Conservation (phyloP, 2,888 invertebrate genomes). For the Diadromus collaris region DNA sequence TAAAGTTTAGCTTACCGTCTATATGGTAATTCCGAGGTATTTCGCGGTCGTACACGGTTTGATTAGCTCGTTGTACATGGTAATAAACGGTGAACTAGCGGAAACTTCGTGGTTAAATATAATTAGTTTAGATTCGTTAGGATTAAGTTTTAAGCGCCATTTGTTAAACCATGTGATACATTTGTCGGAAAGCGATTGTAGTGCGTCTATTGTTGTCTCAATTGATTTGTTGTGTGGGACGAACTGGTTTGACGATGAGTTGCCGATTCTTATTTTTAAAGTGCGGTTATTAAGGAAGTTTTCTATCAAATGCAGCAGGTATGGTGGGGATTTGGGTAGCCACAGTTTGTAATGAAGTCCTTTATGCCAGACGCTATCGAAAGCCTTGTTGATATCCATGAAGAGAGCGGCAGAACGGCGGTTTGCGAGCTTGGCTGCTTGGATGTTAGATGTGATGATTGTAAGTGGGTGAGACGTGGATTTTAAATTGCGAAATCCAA, state of each 20-base stretch:
- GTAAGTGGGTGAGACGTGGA: constrained; percentile 29
- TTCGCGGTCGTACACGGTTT: not conserved
- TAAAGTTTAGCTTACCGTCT: constrained; percentile 7
- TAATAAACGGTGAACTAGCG: not conserved
- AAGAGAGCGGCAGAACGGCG: constrained; percentile 56
- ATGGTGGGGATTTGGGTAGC: constrained; percentile 10
- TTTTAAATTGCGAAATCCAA: constrained; percentile 27
- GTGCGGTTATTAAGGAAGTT: not conserved
- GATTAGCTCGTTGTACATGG: not conserved
- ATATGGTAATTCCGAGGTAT: not conserved
- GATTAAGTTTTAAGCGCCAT: constrained; percentile 36
- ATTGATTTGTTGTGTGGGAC: constrained; percentile 2
- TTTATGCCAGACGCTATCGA: constrained; percentile 63
- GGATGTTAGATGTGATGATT: constrained; percentile 35
- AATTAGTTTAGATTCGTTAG: constrained; percentile 7
- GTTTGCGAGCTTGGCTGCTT: constrained; percentile 36
- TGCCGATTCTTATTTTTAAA: constrained; percentile 12
- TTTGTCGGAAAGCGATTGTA: constrained; percentile 67
- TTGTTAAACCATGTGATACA: constrained; percentile 28
- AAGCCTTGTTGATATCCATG: constrained; percentile 64
- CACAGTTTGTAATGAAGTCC: constrained; percentile 60
- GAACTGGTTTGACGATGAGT: constrained; percentile 9
- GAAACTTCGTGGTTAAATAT: not conserved
- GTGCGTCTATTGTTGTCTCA: constrained; percentile 27
- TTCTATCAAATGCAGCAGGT: not conserved